These are phyloP conservation scores for Agrochola lychnidis DNA, from an alignment of 2,888 invertebrate species.

Conservation along the genomic window DNA sequence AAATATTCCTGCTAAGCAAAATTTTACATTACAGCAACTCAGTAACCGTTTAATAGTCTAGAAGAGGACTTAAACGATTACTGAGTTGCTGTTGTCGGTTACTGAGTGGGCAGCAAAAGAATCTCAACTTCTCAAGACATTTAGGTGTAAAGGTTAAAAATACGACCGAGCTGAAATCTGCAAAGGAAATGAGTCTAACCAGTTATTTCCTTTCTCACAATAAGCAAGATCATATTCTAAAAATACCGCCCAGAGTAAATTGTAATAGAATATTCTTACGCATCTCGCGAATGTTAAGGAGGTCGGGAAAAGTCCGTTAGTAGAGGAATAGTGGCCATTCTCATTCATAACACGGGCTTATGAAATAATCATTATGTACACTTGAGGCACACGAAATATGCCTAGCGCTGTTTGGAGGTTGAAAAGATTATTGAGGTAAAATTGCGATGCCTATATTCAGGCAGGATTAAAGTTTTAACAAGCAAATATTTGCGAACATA, in stretches of 20 bases:
- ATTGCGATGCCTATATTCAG: background rate
- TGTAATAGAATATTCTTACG: slow-evolving; percentile 40
- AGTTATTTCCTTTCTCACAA: slow-evolving; percentile 54
- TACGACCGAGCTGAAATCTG: slow-evolving; percentile 29
- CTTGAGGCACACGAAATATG: slow-evolving; percentile 27
- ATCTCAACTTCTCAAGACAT: slow-evolving; percentile 1
- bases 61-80: too few relatives aligned
- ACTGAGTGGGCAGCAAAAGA: slow-evolving; percentile 2
- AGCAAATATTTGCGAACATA: background rate
- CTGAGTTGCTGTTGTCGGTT: too few relatives aligned
- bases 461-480: background rate
- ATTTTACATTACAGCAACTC: background rate
- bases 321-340: slow-evolving; percentile 37
- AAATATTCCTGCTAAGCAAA: background rate
- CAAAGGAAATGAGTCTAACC: slow-evolving; percentile 54
- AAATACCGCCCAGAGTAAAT: slow-evolving; percentile 51
- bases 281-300: slow-evolving; percentile 52
- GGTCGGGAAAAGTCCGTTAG: slow-evolving; percentile 55
- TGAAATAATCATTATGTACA: slow-evolving; percentile 64
- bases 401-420: slow-evolving; percentile 11
- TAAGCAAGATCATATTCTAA: slow-evolving; percentile 52
- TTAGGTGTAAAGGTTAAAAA: slow-evolving; percentile 27
- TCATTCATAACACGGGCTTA: slow-evolving; percentile 64
- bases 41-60: background rate
- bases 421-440: background rate